A percentile compares a stretch with the other conserved stretches of the same genome.
phyloP scores from a whole-genome alignment of 1,140 invertebrate genomes.

The Lethrus apterus region DNA sequence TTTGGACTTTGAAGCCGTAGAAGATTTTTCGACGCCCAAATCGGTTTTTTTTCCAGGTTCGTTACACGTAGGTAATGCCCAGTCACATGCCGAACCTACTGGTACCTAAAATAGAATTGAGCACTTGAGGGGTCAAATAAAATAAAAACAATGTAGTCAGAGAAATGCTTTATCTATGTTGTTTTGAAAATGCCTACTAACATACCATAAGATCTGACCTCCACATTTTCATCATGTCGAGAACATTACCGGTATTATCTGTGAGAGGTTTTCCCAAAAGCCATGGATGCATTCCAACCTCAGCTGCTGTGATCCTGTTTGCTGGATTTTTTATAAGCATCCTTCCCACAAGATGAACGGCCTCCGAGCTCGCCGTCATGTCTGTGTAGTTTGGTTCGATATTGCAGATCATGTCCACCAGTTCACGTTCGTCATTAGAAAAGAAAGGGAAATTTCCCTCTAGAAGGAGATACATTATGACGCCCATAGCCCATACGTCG shows the following conservation, averaged over 20 bases:
- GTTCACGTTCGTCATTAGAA: conserved; percentile 22
- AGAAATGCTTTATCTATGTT: not conserved
- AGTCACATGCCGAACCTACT: conserved; percentile 13
- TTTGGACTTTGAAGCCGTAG: not conserved
- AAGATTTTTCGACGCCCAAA: too few relatives aligned
- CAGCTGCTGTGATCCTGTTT: conserved; percentile 45
- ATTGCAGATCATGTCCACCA: conserved; percentile 35
- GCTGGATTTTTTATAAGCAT: conserved; percentile 48
- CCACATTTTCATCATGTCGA: conserved; percentile 37
- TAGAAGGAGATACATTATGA: conserved; percentile 49
- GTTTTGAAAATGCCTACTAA: not conserved
- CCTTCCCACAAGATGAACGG: conserved; percentile 39
- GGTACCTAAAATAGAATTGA: conserved; percentile 13
- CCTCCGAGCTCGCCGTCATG: conserved; percentile 30
- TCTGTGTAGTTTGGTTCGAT: conserved; percentile 22
- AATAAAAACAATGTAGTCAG: not conserved
- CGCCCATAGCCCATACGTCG: conserved; percentile 53
- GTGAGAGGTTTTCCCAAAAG: conserved; percentile 39
- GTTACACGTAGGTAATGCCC: conserved; percentile 10
- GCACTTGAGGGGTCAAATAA: not conserved
- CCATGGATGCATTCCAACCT: conserved; percentile 47
- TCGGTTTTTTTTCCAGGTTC: too few relatives aligned
- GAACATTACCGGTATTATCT: conserved; percentile 27
- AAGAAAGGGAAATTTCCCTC: conserved; percentile 39
- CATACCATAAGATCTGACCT: conserved; percentile 29